Evolutionary conservation across 2,888 invertebrate genomes (phyloP).

Genomic region (Xanthostigma xanthostigma): DNA sequence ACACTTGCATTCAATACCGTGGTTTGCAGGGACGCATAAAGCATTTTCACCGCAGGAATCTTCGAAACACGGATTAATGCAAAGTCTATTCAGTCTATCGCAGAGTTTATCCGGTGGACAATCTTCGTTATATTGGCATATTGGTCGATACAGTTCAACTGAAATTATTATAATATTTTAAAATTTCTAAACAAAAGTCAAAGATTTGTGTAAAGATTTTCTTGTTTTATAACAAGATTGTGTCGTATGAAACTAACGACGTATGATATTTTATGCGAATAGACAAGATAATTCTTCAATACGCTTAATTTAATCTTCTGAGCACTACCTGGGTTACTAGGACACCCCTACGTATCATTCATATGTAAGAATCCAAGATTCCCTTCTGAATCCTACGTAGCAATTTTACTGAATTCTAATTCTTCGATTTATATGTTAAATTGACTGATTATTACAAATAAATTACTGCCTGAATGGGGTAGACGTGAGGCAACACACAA

Average conservation of each 20-base stretch:
- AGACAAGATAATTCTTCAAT: too few species aligned
- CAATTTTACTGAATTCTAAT: too few species aligned
- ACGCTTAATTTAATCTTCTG: too few species aligned
- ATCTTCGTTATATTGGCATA: conserved; percentile 83
- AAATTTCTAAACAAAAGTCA: background rate
- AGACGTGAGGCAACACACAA: background rate
- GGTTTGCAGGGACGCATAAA: conserved; percentile 59
- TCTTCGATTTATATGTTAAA: too few species aligned
- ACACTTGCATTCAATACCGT: conserved; percentile 63
- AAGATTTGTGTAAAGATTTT: background rate
- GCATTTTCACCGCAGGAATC: conserved; percentile 73
- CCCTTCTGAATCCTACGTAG: too few species aligned
- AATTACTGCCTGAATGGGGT: background rate
- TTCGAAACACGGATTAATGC: conserved; percentile 66
- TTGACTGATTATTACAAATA: too few species aligned
- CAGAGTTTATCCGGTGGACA: conserved; percentile 77
- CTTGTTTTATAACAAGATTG: background rate
- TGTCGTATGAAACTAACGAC: background rate
- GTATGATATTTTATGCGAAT: background rate
- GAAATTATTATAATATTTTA: conserved; percentile 11
- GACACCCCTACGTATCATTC: background rate
- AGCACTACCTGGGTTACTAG: background rate
- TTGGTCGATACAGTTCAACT: conserved; percentile 35
- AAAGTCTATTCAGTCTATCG: conserved; percentile 68
- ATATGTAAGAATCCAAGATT: background rate